Evolutionary conservation across 2,113 vertebrate genomes (phyloP), one percentile per base, ranked within the genome.

Genomic region (Trichechus manatus): DNA sequence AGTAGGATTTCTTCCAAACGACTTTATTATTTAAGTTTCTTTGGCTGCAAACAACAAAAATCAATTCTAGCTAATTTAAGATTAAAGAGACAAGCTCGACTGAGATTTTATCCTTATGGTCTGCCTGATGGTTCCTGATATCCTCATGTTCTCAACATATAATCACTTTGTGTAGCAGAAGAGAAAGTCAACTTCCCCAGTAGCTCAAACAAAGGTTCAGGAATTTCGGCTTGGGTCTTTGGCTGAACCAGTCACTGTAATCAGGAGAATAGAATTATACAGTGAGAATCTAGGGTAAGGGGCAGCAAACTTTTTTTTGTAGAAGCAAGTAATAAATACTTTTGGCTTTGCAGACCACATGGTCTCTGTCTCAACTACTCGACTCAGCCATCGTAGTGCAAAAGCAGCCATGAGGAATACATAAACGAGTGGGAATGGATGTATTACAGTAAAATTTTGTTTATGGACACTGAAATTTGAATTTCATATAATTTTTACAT

Each of bases 31-130:
- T 25, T 68, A 88, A 74, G 5, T 89, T 78, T 91, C 82, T 89
- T 83, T 88, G 74, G 27, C 78, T 64, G 39, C 7, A 91, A 95
- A 53, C 56, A 93, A 81, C 39, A 96, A 87, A 97, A 91, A 47
- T 5, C 80, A 92, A 74, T 66, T 89, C 64, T 80, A 90, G 81
- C 42, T 93, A 42, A 87, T 64, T 83, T 83, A 94, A 94, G 74
- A 96, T 91, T 59, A 56, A 81, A 79, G 81, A 78, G 75, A 94
- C 20, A 74, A 85, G 77, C 31, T 78, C 78, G 50, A 91, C n/a
- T 83, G 68, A 82, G 39, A 75, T 23, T 5, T 33, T 33, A 50
- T 96, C 59, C 29, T 90, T 29, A 64, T 29, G 9, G 59, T 44
- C 31, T 70, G 9, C 23, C 19, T 74, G 47, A 13, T 19, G 33